A percentile compares a stretch with the other conserved stretches of the same genome.
phyloP scores from a whole-genome alignment of 2,797 vertebrate genomes.

The Sternarchorhynchus goeldii region DNA sequence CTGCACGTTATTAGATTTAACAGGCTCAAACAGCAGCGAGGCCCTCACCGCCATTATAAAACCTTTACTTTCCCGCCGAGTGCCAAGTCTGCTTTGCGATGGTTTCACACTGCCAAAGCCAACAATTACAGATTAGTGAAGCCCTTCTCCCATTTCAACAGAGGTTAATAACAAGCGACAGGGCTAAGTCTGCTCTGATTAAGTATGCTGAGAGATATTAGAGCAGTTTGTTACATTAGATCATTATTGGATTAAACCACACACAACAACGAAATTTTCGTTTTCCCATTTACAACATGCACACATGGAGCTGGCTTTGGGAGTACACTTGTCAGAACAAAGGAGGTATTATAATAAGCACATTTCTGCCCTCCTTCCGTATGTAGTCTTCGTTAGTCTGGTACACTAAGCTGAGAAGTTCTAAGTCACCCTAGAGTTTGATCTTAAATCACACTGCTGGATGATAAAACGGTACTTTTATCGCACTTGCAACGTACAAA shows the following conservation, averaged over 20 bases:
- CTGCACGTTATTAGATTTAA: conserved; percentile 75
- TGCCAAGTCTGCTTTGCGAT: conserved; percentile 86
- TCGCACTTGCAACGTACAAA: neutral
- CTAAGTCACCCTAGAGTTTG: neutral
- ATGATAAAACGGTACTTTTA: neutral
- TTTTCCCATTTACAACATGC: conserved; percentile 81
- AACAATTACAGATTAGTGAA: conserved; percentile 94
- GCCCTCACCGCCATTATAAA: conserved; percentile 78
- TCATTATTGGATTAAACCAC: conserved; percentile 97
- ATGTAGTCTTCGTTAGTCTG: conserved; percentile 11
- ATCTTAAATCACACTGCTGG: conserved; percentile 29
- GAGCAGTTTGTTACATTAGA: conserved; percentile 90
- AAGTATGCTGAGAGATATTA: conserved; percentile 96
- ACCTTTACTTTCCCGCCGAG: conserved; percentile 76
- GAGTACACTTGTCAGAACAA: conserved; percentile 72
- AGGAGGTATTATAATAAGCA: conserved; percentile 67
- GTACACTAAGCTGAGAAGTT: neutral
- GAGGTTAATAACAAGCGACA: conserved; percentile 99
- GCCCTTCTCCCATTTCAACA: conserved; percentile 95
- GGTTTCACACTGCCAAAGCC: conserved; percentile 89
- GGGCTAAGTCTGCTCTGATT: conserved; percentile 97
- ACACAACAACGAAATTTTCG: conserved; percentile 94
- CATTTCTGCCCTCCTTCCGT: conserved; percentile 58
- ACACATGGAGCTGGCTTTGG: conserved; percentile 70
- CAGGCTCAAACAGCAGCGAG: conserved; percentile 77